Evolutionary conservation across 2,888 invertebrate genomes (phyloP), one percentile per base, ranked within the genome.

Genomic region (Therioaphis trifolii): DNA sequence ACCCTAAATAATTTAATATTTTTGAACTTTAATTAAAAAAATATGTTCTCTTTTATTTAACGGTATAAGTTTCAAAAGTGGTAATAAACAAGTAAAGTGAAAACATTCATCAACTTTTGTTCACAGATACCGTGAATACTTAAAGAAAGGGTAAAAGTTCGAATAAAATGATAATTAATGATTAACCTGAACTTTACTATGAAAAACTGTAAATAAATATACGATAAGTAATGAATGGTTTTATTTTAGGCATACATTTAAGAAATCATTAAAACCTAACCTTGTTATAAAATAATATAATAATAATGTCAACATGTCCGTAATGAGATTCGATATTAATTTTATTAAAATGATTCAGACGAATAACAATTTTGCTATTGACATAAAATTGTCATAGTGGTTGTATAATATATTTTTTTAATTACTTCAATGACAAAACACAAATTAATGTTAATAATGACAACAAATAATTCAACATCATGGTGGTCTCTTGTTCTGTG

Each of bases 131-230:
- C 18, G 24, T 24, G 24, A 46, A 75, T 43, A 75, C 9, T 43
- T 43, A n/a, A 75, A 75, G 21, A 4, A 75, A 24, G 24, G 43
- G 24, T 11, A 43, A 24, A 75, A 43, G 55, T 40, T 40, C 15
- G 40, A 75, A 40, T 75, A 24, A 58, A 75, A 75, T 61, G 4
- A 61, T 75, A 43, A 61, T 61, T 75, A 75, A 61, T 75, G 18
- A 75, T 43, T 43, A 2, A 43, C 43, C 24, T 58, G 0, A 61
- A 75, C 11, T n/a, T 27, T 18, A 61, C 46, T 46, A 46, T 46
- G 3, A 49, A 49, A 40, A 4, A 9, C 18, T 14, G 40, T 74
- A 9, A 40, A 74, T 74, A 55, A 14, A 74, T 58, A 24, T 58
- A 35, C 21, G 4, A 74, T 24, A 40, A 4, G 2, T 12, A 75